Percentiles rank a stretch among this genome's conserved stretches.
Evolutionary conservation across 2,797 vertebrate species (phyloP).

Genomic region (Gallinago nigripennis): DNA sequence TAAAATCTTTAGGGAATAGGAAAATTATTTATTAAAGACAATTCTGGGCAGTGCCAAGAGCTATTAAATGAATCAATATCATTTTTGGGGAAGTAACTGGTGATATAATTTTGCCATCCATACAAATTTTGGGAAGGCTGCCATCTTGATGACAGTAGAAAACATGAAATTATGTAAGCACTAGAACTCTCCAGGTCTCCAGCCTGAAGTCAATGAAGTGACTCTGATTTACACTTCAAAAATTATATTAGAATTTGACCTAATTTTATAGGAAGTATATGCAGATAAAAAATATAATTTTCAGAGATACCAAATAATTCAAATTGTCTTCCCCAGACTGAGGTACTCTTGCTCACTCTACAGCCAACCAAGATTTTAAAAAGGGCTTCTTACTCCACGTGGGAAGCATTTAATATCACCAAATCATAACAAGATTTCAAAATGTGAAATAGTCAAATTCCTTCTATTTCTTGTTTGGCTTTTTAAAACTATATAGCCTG

Average conservation of each 20-base stretch:
- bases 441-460: neutral
- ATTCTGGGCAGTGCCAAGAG: neutral
- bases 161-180: neutral
- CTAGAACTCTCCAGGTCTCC: neutral
- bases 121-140: neutral
- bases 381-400: accelerated
- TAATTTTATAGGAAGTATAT: neutral
- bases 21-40: constrained; percentile 48
- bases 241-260: neutral
- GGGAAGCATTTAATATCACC: neutral
- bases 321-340: neutral
- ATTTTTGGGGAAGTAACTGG: neutral
- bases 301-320: neutral
- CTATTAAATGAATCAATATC: constrained; percentile 35
- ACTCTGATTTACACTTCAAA: neutral
- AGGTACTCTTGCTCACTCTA: neutral
- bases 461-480: neutral
- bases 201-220: neutral
- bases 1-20: neutral
- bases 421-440: neutral
- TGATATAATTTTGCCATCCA: neutral
- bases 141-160: neutral
- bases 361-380: neutral
- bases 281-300: neutral
- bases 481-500: neutral